Evolutionary conservation across 1,140 invertebrate genomes (phyloP), one percentile per base, ranked within the genome.

Genomic region (Rhopalosiphum padi): DNA sequence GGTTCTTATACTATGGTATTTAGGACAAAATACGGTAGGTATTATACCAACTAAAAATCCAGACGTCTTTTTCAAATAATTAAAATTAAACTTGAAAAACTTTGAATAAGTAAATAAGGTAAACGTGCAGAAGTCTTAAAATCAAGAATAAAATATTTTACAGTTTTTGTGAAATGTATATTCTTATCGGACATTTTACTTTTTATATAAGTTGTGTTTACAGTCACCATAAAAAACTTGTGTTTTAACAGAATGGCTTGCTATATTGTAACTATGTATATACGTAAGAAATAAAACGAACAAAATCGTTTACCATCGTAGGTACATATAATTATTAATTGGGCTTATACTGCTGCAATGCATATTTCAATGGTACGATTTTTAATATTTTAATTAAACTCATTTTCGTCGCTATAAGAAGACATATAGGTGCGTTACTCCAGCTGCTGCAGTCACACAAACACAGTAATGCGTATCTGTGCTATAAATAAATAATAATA

Each of bases 151-250:
- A 55, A 90, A 90, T n/a, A 23, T 25, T 60, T 43, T 22, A 46
- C 23, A 21, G 25, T 43, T 90, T 90, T 90, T 21, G 25, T 68
- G 21, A 60, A 60, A 90, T 55, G n/a, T 90, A 55, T 90, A 60
- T 90, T 43, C 15, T 90, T 90, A 90, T 90, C 55, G 43, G 15
- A 90, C 55, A 46, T 90, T 89, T 89, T 41, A 55, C 46, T 55
- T 89, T 89, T 89, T 89, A 89, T 87, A 53, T 77, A 46, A 86
- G 85, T 86, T 86, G 3, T 41, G 35, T 37, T 89, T 68, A 90
- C 55, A 68, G 48, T 11, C 48, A 43, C 23, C n/a, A 25, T 90
- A 90, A 68, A 90, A 60, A 43, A 60, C 88, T 51, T 18, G 53
- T 68, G 41, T 68, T 90, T 60, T 60, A 41, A 68, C 37, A 68